Percentiles rank a stretch among this genome's conserved stretches.
Evolutionary conservation across 92 coral and sea anemone species (phyloP).

Genomic region (Zoanthus sociatus): DNA sequence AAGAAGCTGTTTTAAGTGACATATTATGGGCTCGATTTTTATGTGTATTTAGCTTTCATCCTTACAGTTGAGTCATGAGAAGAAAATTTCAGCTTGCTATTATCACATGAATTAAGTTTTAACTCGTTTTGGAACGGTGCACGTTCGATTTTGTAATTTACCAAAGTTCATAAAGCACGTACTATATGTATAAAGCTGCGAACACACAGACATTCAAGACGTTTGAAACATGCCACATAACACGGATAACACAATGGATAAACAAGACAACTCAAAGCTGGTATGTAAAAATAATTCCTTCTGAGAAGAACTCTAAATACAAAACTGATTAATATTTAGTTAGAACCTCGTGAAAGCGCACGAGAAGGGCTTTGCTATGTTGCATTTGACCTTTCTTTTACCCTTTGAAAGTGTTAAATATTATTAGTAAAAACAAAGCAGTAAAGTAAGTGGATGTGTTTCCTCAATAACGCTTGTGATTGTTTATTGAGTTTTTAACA

Average conservation of each 20-base stretch:
- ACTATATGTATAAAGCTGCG: not conserved
- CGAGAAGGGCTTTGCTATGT: too few relatives aligned
- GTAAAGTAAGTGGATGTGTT: not conserved
- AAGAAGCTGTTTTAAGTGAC: not conserved
- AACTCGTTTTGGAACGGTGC: not conserved
- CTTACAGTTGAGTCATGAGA: not conserved
- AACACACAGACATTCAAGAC: not conserved
- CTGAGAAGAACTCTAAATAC: not conserved
- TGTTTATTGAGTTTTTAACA: not conserved
- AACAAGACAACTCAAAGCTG: constrained; percentile 20
- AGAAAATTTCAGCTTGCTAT: not conserved
- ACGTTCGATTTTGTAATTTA: not conserved
- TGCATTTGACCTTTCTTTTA: too few relatives aligned
- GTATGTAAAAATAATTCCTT: not conserved
- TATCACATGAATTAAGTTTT: not conserved
- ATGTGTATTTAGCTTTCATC: not conserved
- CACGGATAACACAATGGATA: not conserved
- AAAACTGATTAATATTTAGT: not conserved
- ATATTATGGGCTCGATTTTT: not conserved
- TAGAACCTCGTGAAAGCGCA: too few relatives aligned
- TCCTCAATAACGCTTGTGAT: not conserved
- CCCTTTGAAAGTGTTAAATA: too few relatives aligned
- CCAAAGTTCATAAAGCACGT: not conserved
- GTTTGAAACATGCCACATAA: constrained; percentile 9
- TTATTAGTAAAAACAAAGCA: too few relatives aligned